Percentiles rank a stretch among this genome's conserved stretches.
Conservation (phyloP, 1,140 invertebrate species). For the Harlomillsia oculata region DNA sequence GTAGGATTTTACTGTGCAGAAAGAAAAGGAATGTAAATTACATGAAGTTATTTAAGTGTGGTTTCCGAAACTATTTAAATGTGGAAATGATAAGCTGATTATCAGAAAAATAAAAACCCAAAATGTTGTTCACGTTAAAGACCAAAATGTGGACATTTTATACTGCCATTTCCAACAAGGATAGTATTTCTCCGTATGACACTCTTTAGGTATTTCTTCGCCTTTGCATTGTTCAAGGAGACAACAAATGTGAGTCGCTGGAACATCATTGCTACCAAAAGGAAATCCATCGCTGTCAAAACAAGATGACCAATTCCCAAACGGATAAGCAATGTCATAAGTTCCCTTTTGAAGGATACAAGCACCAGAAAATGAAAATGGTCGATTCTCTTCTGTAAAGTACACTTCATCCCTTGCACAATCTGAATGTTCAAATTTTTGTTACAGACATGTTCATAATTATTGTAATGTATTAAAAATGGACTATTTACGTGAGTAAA, state of each 20-base stretch:
- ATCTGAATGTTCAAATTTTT: constrained; percentile 41
- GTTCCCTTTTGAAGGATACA: constrained; percentile 45
- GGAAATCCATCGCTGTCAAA: constrained; percentile 47
- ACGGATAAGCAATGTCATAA: constrained; percentile 43
- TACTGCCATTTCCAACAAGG: no score
- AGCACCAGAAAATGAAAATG: constrained; percentile 38
- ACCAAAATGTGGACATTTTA: no score
- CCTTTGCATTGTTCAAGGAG: constrained; percentile 3
- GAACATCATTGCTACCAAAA: neutral
- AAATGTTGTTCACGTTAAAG: no score
- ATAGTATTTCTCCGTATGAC: neutral
- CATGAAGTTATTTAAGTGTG: no score
- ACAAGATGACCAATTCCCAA: constrained; percentile 43
- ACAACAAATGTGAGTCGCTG: neutral
- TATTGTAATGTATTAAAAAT: no score
- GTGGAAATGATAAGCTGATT: no score
- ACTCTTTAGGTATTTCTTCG: neutral
- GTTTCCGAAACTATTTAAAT: no score
- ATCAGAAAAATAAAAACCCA: no score
- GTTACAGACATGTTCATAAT: no score
- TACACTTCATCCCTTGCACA: constrained; percentile 46
- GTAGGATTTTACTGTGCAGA: no score
- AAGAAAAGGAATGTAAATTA: no score
- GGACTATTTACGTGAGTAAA: no score
- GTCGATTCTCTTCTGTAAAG: constrained; percentile 42